Evolutionary conservation across 2,797 vertebrate genomes (phyloP), one percentile per base, ranked within the genome.

Genomic region (Acanthopagrus latus): DNA sequence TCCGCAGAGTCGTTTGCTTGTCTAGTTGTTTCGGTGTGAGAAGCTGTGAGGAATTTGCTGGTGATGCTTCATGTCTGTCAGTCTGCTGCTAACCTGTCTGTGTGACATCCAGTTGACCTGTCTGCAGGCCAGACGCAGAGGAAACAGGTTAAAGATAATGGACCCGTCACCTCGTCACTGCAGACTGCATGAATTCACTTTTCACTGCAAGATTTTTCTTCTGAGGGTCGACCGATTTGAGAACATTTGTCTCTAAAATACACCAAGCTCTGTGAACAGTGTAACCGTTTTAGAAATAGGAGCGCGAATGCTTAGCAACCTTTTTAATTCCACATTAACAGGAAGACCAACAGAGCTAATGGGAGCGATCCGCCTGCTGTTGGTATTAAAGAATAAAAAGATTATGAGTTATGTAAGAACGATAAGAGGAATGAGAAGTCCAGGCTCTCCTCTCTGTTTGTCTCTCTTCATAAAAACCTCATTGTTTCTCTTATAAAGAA

Each of bases 401-500:
- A 8, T 11, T n/a, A 58, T 11, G 47, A 48, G 70, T 84, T 85
- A 68, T 20, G 33, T 44, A 68, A 79, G 51, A 47, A 14, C 0
- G 33, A 80, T 66, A 64, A 71, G 65, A 81, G 60, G 0, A 62
- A 67, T 38, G 7, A 44, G 60, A 62, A 58, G 44, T 74, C 20
- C 13, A n/a, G 5, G 4, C 3, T 20, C 21, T 79, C 10, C 10
- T 67, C 12, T 29, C 7, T 38, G 21, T 74, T 33, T 74, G 57
- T 38, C 25, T 71, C 43, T 17, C 51, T 74, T 43, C 1, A 74
- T 82, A 51, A 83, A 73, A 52, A 54, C 25, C 70, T 68, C 41
- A 23, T 80, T 68, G 66, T 82, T 55, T 29, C 8, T 2, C 38
- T 52, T 64, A 57, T 76, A 68, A 82, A 75, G 55, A 16, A 9